Conservation (phyloP, 2,888 invertebrate genomes). For the Pristionchus fissidentatus region DNA sequence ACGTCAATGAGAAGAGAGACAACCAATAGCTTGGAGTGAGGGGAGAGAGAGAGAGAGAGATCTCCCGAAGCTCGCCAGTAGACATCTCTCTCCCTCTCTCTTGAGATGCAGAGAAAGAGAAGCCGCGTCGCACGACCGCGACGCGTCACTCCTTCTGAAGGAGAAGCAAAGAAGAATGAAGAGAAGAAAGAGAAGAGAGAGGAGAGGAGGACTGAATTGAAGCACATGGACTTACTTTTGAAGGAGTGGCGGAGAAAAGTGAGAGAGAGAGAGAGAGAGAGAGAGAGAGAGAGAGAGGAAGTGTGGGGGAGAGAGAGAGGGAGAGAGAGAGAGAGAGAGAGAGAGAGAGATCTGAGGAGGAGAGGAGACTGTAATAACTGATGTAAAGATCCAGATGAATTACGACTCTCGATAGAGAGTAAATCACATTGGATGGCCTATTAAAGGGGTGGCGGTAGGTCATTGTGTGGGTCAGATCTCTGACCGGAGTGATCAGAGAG, state of each 20-base stretch:
- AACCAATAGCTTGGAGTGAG: conserved; percentile 5
- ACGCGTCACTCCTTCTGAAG: too few species aligned
- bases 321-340: conserved; percentile 4
- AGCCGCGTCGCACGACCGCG: not conserved
- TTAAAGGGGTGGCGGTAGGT: not conserved
- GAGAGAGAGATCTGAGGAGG: not conserved
- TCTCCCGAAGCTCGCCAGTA: conserved; percentile 30
- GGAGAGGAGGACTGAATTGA: conserved; percentile 33
- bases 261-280: not conserved
- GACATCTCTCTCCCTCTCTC: not conserved
- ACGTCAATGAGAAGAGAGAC: conserved; percentile 34
- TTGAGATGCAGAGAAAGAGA: conserved; percentile 16
- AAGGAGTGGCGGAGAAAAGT: not conserved
- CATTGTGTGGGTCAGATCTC: too few species aligned
- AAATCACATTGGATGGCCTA: not conserved
- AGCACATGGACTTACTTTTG: conserved; percentile 33
- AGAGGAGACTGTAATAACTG: not conserved
- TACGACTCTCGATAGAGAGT: not conserved
- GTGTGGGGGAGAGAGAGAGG: conserved; percentile 48
- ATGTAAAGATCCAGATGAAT: not conserved
- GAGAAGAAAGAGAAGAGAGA: conserved; percentile 22
- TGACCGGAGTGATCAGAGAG: not conserved
- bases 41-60: conserved; percentile 3
- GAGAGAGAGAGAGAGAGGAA: not conserved
- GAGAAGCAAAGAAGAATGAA: not conserved